Evolutionary conservation across 2,888 invertebrate genomes (phyloP).

Genomic region (Oligia strigilis): DNA sequence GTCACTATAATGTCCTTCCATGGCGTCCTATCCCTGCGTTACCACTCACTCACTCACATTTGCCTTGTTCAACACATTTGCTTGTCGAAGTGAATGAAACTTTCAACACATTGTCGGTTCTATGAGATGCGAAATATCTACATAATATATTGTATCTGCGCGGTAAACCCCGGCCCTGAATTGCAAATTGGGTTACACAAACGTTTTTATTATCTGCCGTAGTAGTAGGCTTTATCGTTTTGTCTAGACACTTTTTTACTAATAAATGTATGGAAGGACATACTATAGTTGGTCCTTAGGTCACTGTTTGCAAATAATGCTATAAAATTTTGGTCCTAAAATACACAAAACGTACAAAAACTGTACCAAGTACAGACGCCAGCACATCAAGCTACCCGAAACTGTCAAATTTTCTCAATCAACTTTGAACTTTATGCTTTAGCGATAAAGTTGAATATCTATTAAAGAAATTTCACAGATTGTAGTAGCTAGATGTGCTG

Average conservation of each 20-base stretch:
- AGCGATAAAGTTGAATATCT: too few species aligned
- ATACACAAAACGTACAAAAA: neutral
- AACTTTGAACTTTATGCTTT: too few species aligned
- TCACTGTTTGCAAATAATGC: neutral
- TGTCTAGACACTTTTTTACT: conserved; percentile 17
- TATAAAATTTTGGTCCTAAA: neutral
- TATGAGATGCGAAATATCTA: conserved; percentile 15
- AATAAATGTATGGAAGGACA: too few species aligned
- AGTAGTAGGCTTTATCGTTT: neutral
- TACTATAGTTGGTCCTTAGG: neutral
- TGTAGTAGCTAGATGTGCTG: too few species aligned
- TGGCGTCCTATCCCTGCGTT: neutral
- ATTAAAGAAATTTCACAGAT: too few species aligned
- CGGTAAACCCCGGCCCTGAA: conserved; percentile 17
- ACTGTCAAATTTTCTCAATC: too few species aligned
- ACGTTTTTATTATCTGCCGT: neutral
- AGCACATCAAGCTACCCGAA: too few species aligned
- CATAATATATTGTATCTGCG: conserved; percentile 31
- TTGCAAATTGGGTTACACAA: conserved; percentile 31
- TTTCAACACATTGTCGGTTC: conserved; percentile 8
- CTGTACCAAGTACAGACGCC: neutral
- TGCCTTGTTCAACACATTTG: neutral
- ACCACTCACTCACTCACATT: neutral
- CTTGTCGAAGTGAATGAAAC: conserved; percentile 6
- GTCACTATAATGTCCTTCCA: neutral